Evolutionary conservation across 2,888 invertebrate genomes (phyloP).

Genomic region (Terebella lapidaria): DNA sequence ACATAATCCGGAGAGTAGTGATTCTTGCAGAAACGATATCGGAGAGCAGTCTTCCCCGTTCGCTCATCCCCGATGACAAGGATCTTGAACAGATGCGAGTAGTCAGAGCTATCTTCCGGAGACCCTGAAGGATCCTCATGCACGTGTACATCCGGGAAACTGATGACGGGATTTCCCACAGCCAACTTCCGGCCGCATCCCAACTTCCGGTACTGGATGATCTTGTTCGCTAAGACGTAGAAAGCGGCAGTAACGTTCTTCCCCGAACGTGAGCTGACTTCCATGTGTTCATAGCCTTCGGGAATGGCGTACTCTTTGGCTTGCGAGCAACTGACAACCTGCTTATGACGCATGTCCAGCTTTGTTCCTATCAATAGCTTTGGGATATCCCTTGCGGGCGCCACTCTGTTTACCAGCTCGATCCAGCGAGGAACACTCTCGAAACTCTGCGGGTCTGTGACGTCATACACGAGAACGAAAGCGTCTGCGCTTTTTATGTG

Average conservation of each 20-base stretch:
- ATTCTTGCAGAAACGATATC: conserved; percentile 19
- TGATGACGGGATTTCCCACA: not conserved
- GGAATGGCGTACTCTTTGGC: conserved; percentile 25
- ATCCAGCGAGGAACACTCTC: not conserved
- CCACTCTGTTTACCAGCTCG: conserved; percentile 5
- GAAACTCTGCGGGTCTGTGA: conserved; percentile 16
- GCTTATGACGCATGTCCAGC: conserved; percentile 18
- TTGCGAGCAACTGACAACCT: conserved; percentile 9
- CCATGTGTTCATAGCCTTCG: conserved; percentile 18
- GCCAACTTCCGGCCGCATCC: conserved; percentile 8
- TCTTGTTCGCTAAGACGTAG: conserved; percentile 11
- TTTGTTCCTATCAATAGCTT: conserved; percentile 20
- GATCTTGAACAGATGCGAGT: conserved; percentile 20
- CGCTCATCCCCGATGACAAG: conserved; percentile 17
- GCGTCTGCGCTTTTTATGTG: conserved; percentile 17
- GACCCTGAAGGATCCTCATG: conserved; percentile 7
- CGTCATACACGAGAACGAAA: conserved; percentile 21
- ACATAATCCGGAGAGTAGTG: conserved; percentile 17
- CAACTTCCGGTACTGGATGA: conserved; percentile 10
- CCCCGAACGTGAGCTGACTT: conserved; percentile 12
- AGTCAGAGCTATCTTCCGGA: conserved; percentile 12
- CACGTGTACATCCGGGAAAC: conserved; percentile 10
- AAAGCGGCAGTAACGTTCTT: conserved; percentile 17
- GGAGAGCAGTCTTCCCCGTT: conserved; percentile 19
- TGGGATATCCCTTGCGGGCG: conserved; percentile 7